Base-by-base conservation (phyloP, 2,797 vertebrate species). In the Enteromius radiatus region DNA sequence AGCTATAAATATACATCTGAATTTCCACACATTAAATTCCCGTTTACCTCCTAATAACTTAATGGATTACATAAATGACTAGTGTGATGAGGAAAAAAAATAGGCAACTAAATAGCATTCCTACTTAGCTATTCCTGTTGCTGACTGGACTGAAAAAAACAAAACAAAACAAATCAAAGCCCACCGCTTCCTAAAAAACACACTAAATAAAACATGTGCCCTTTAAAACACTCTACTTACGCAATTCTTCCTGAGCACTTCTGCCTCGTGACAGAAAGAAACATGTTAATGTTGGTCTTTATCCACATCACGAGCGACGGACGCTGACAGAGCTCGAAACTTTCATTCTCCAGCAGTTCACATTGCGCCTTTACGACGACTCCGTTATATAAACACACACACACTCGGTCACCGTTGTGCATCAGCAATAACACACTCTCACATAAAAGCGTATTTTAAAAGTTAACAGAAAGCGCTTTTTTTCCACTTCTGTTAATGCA, bases 281-380 rank as follows among this genome's bases (percentile, higher is more conserved):
- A 47, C 73, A 69, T 59, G 52, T 76, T 83, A 70, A 31, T 21
- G 52, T 77, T 69, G 64, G 36, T 76, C 74, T 69, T 11, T 38
- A 47, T 77, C 41, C 41, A 69, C 26, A 70, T 67, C 4, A 43
- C 45, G 61, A 33, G 33, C 47, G 69, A 74, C 28, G 15, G n/a
- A 11, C 41, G 11, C 69, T 67, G 47, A 81, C 61, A 21, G 43
- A 74, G 61, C 38, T 10, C 75, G 49, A 59, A 83, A 83, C 81
- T 83, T 78, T 77, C 9, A 14, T 47, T 56, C 33, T 43, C 19
- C 28, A 3, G n/a, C 45, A 28, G 81, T 68, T 82, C 17, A 45
- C 69, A 49, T 38, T 49, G 52, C 79, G 54, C 54, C 54, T 47
- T 81, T 52, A 41, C 12, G 12, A 12, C 36, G 2, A 14, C 12